These are phyloP conservation scores for Lerema accius DNA, from an alignment of 1,140 invertebrate species.

Conservation along the genomic window DNA sequence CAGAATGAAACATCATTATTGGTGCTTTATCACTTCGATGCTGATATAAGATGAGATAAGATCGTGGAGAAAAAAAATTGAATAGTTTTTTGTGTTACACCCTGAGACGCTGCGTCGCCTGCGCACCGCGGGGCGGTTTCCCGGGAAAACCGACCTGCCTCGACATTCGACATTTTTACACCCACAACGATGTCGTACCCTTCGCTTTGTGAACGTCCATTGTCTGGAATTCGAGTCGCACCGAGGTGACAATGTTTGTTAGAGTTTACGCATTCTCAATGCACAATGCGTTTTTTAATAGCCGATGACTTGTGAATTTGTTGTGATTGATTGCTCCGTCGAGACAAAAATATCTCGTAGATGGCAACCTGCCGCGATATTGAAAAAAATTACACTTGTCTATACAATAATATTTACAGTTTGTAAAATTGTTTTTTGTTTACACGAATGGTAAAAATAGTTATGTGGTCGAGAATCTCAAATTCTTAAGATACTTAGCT, in stretches of 20 bases:
- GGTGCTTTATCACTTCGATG: slow-evolving; percentile 74
- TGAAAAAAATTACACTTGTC: slow-evolving; percentile 8
- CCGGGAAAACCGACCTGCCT: slow-evolving; percentile 67
- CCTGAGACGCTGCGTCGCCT: slow-evolving; percentile 75
- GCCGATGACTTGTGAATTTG: slow-evolving; percentile 81
- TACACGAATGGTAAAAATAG: too few species aligned
- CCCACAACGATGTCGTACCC: slow-evolving; percentile 61
- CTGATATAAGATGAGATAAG: slow-evolving; percentile 75
- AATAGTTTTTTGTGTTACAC: slow-evolving; percentile 71
- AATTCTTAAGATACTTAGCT: too few species aligned
- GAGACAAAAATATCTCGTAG: slow-evolving; percentile 56
- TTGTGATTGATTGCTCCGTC: slow-evolving; percentile 72
- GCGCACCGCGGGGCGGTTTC: slow-evolving; percentile 75
- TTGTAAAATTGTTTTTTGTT: too few species aligned
- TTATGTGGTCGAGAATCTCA: too few species aligned
- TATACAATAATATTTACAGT: background rate
- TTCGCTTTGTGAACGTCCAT: slow-evolving; percentile 66
- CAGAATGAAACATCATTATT: slow-evolving; percentile 80
- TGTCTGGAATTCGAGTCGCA: slow-evolving; percentile 65
- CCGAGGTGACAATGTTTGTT: slow-evolving; percentile 79
- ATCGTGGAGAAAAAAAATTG: slow-evolving; percentile 60
- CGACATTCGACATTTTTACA: slow-evolving; percentile 75
- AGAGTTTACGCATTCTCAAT: slow-evolving; percentile 67
- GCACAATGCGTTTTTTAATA: slow-evolving; percentile 77
- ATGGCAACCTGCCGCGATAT: slow-evolving; percentile 48